A percentile compares a stretch with the other conserved stretches of the same genome.
Conservation (phyloP, 2,888 invertebrate genomes). For the Agonopterix subpropinquella region DNA sequence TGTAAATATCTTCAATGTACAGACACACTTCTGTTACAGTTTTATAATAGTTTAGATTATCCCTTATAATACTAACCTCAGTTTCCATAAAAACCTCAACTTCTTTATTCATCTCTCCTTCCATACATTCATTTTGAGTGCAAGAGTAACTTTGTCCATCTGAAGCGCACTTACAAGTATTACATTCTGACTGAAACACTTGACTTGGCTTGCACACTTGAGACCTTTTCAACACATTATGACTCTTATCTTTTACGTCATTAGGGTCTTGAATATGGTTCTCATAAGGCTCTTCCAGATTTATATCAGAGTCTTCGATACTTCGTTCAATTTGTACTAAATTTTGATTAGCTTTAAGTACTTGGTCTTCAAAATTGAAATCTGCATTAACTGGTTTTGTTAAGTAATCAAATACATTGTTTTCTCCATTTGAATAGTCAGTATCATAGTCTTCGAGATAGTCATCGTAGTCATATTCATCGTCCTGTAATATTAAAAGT, state of each 20-base stretch:
- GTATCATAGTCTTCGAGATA: no score
- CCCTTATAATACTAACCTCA: conserved; percentile 32
- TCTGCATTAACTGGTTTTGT: no score
- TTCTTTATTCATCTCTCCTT: conserved; percentile 40
- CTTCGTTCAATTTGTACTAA: not conserved
- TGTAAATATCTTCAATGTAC: no score
- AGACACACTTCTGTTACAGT: no score
- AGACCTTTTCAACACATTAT: conserved; percentile 29
- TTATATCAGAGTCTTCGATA: not conserved
- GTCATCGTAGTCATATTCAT: no score
- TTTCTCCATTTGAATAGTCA: no score
- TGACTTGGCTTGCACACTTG: conserved; percentile 59
- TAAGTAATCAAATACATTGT: no score
- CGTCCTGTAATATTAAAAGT: no score
- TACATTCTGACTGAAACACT: conserved; percentile 68
- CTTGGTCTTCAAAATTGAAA: no score
- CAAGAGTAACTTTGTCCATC: conserved; percentile 69
- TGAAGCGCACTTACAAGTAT: conserved; percentile 68
- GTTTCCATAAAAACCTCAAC: conserved; percentile 62
- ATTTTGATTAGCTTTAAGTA: no score
- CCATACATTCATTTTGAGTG: conserved; percentile 65
- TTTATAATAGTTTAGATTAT: no score
- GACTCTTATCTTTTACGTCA: conserved; percentile 3
- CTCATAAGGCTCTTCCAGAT: not conserved
- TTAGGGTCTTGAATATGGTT: not conserved